Evolutionary conservation across 2,797 vertebrate genomes (phyloP).

Genomic region (Danio albolineatus): DNA sequence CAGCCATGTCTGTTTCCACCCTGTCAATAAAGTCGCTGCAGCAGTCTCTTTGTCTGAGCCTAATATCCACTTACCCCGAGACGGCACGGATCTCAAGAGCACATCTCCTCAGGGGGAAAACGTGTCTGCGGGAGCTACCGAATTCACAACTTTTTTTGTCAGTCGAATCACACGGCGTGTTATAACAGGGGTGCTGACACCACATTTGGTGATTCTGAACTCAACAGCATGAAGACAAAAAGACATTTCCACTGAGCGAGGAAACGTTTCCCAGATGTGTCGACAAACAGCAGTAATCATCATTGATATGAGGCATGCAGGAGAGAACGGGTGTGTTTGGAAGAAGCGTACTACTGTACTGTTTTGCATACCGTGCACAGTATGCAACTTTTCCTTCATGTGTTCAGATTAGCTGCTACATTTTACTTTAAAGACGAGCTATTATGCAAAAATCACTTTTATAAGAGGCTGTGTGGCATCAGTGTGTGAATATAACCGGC

Average conservation of each 20-base stretch:
- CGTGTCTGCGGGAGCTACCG: slow-evolving; percentile 46
- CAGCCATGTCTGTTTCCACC: slow-evolving; percentile 22
- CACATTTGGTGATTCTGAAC: slow-evolving; percentile 43
- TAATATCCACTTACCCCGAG: slow-evolving; percentile 53
- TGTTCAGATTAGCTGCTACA: background rate
- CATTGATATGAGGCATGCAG: slow-evolving; percentile 35
- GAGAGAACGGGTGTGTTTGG: background rate
- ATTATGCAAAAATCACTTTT: no score
- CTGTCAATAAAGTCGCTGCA: slow-evolving; percentile 51
- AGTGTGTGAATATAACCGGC: no score
- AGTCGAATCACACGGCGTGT: slow-evolving; percentile 10
- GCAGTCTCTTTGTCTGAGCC: slow-evolving; percentile 49
- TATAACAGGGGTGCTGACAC: slow-evolving; percentile 43
- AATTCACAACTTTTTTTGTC: slow-evolving; percentile 31
- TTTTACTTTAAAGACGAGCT: background rate
- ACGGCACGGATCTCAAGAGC: slow-evolving; percentile 51
- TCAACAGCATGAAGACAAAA: slow-evolving; percentile 28
- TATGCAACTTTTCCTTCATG: background rate
- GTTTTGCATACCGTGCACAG: background rate
- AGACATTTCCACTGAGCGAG: slow-evolving; percentile 7
- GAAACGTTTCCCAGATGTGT: slow-evolving; percentile 24
- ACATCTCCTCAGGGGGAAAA: slow-evolving; percentile 50
- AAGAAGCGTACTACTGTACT: background rate
- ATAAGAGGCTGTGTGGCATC: no score
- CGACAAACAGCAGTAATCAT: slow-evolving; percentile 41